These are phyloP conservation scores for Gallinago undulata DNA, from an alignment of 2,113 vertebrate genomes.

Conservation along the genomic window DNA sequence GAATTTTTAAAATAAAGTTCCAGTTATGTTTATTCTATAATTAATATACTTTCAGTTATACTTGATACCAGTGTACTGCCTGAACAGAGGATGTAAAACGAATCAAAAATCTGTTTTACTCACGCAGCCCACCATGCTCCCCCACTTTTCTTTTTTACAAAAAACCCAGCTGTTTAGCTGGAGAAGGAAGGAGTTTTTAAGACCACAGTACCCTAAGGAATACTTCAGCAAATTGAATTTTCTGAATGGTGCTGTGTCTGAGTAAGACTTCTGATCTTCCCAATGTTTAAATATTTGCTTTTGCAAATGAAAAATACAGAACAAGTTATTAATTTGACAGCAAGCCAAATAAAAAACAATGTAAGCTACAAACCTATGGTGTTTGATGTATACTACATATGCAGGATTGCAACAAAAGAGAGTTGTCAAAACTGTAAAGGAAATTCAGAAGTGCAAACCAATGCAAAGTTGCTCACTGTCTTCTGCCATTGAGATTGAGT, in stretches of 20 bases:
- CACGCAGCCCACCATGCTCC: accelerated
- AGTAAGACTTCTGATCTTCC: neutral
- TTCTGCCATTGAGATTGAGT: neutral
- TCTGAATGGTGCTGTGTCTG: neutral
- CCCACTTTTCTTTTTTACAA: neutral
- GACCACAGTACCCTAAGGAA: neutral
- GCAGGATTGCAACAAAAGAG: neutral
- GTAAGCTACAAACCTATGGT: neutral
- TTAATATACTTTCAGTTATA: neutral
- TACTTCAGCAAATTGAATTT: neutral
- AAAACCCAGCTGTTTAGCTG: neutral
- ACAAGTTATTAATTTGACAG: neutral
- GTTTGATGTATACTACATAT: neutral
- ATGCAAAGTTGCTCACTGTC: neutral
- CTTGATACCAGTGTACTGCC: neutral
- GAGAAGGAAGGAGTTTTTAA: neutral
- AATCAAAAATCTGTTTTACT: neutral
- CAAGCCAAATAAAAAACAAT: neutral
- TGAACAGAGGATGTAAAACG: neutral
- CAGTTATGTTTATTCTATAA: neutral
- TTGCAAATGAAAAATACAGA: neutral
- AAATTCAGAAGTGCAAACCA: neutral
- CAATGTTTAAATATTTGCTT: neutral
- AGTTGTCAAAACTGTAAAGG: neutral
- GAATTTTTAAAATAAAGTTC: neutral